Percentiles rank a stretch among this genome's conserved stretches.
Conservation (phyloP, 2,113 vertebrate species). For the Colius striatus region DNA sequence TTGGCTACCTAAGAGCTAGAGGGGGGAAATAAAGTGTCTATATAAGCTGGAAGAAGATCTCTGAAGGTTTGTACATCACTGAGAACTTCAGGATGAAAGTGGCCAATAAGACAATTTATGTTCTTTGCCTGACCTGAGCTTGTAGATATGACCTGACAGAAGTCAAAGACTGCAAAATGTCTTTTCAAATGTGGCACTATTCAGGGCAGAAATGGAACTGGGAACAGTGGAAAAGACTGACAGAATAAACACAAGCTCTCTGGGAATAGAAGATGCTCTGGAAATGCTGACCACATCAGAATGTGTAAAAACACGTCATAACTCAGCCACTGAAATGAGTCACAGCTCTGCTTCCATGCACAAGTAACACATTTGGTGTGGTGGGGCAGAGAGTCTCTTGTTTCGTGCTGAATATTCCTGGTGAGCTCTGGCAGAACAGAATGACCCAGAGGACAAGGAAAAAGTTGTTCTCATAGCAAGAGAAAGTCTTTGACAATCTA, state of each 20-base stretch:
- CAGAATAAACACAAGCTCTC: neutral
- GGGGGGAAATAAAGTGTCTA: neutral
- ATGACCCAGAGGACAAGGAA: neutral
- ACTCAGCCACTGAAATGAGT: neutral
- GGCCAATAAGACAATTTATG: rapidly evolving
- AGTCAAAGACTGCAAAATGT: neutral
- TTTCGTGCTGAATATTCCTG: neutral
- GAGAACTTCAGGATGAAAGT: neutral
- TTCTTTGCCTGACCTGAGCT: neutral
- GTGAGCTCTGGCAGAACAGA: neutral
- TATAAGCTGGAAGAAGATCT: neutral
- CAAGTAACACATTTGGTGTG: neutral
- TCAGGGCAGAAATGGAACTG: neutral
- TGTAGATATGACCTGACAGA: neutral
- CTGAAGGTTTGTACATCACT: neutral
- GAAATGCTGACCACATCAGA: neutral
- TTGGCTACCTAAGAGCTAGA: neutral
- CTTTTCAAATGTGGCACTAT: neutral
- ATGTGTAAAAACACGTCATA: neutral
- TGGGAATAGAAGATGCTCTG: neutral
- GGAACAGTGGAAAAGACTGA: neutral
- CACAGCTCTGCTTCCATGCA: neutral
- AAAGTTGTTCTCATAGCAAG: neutral
- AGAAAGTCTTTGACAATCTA: neutral
- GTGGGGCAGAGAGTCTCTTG: neutral